Evolutionary conservation across 2,797 vertebrate genomes (phyloP), one percentile per base, ranked within the genome.

Genomic region (Lacerta viridis): DNA sequence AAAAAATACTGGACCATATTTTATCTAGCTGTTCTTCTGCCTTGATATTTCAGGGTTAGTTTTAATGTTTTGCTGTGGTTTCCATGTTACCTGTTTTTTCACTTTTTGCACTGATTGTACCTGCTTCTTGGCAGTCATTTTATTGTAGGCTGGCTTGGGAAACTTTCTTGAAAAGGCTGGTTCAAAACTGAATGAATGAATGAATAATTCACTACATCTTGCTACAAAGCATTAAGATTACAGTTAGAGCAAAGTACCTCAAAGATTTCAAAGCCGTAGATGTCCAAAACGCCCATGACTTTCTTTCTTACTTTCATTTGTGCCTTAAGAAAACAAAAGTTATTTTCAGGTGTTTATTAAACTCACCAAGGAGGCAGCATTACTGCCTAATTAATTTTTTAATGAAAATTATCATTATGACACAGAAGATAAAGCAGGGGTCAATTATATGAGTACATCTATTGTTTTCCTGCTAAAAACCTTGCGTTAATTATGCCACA

Each of bases 201-300:
- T 20, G 3, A 29, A 83, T 23, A 2, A 27, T 39, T 18, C 9
- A 43, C 1, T 8, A 43, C 6, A 69, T 79, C n/a, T 86, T 29
- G 27, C 20, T 74, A 64, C 55, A 25, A 75, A 80, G 69, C 17
- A 71, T 13, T 18, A 25, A 50, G 46, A 81, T n/a, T 36, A 36
- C 1, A 59, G 33, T 88, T 83, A 69, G 86, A 90, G 90, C 27
- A 36, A 64, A 96, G 96, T 97, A 99, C 99, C 98, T 99, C 99
- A 96, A 99, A 99, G 95, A 99, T 99, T 96, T 99, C 99, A 97
- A 99, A 99, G 93, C 99, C 99, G 59, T 99, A 99, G 94, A 99
- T 99, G 96, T 99, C 99, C 95, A 99, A 95, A 75, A 99, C 99
- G 7, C 99, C 99, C 99, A 99, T 99, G 86, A 99, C 99, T 97